Evolutionary conservation across 1,140 invertebrate genomes (phyloP).

Genomic region (Asbolus verrucosus): DNA sequence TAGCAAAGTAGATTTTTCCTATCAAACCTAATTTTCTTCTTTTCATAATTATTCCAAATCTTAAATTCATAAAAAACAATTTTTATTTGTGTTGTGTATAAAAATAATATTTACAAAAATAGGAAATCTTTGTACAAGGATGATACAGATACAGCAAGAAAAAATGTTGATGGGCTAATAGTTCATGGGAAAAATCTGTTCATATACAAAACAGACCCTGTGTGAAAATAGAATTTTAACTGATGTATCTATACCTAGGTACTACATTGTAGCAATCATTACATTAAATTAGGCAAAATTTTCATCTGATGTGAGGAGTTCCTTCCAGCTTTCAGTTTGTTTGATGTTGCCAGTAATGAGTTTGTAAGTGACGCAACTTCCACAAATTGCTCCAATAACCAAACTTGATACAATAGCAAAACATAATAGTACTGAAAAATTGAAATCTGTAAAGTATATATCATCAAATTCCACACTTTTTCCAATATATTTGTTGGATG

Average conservation of each 20-base stretch:
- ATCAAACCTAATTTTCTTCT: too few relatives aligned
- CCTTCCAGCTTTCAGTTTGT: conserved; percentile 25
- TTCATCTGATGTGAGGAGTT: not conserved
- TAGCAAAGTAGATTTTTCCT: not conserved
- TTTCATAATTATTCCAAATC: not conserved
- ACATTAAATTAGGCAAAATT: too few relatives aligned
- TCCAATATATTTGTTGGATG: not conserved
- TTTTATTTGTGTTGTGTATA: not conserved
- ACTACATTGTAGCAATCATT: too few relatives aligned
- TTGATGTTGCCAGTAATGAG: not conserved
- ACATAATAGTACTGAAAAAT: not conserved
- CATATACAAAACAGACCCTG: too few relatives aligned
- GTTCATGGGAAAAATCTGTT: too few relatives aligned
- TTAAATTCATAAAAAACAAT: too few relatives aligned
- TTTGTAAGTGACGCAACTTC: conserved; percentile 23
- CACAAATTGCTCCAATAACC: conserved; percentile 8
- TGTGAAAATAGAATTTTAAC: too few relatives aligned
- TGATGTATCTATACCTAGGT: too few relatives aligned
- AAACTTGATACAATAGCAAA: conserved; percentile 1
- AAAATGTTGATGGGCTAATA: too few relatives aligned
- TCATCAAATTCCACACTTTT: not conserved
- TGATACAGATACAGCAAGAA: too few relatives aligned
- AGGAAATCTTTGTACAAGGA: too few relatives aligned
- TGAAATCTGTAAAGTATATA: not conserved
- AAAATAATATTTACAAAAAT: conserved; percentile 13